Evolutionary conservation across 2,113 vertebrate species (phyloP).

Genomic region (Indicator indicator): DNA sequence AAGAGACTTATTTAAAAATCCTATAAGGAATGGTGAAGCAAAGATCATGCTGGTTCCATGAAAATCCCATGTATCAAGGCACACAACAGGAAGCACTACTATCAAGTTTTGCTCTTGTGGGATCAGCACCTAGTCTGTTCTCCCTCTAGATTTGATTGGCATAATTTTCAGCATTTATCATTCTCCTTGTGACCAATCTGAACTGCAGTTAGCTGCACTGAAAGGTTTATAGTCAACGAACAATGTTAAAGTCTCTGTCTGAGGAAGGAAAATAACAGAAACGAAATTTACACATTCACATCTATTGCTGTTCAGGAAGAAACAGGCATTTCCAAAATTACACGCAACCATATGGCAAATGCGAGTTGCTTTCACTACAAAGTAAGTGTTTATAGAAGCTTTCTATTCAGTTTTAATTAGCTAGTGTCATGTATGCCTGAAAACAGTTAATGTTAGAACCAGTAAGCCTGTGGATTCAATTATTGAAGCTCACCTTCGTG

Average conservation of each 20-base stretch:
- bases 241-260: neutral
- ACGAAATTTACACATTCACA: neutral
- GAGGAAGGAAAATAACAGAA: neutral
- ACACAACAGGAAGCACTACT: neutral
- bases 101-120: neutral
- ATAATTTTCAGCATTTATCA: neutral
- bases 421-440: neutral
- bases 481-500: neutral
- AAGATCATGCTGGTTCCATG: neutral
- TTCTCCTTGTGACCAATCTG: neutral
- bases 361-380: neutral
- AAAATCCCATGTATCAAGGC: neutral
- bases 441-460: neutral
- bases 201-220: neutral
- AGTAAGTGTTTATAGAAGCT: neutral
- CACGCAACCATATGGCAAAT: neutral
- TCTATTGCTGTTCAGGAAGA: neutral
- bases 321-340: neutral
- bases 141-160: neutral
- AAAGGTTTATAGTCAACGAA: neutral
- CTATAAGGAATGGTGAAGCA: neutral
- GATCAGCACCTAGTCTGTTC: neutral
- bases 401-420: neutral
- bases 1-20: conserved; percentile 63
- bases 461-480: accelerated